These are phyloP conservation scores for Ptilorrhoa leucosticta DNA, from an alignment of 2,113 vertebrate genomes.

Conservation along the genomic window DNA sequence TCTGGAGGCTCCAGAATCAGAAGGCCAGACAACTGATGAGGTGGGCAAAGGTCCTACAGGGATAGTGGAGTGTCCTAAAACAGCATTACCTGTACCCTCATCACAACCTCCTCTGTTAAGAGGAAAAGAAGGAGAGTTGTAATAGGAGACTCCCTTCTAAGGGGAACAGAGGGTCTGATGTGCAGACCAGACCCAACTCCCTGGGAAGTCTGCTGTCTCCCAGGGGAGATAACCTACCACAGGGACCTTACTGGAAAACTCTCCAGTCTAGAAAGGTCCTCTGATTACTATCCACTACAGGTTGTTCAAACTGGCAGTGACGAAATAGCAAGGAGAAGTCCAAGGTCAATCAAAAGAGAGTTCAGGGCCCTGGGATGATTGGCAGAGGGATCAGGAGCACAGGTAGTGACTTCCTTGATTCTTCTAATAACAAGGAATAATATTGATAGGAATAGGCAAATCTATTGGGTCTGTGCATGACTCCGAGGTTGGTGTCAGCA, in stretches of 20 bases:
- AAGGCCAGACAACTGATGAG: too few species aligned
- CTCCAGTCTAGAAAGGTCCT: neutral
- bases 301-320: neutral
- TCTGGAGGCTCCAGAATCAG: neutral
- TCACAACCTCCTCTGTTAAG: neutral
- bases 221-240: neutral
- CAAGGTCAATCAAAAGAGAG: neutral
- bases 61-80: too few species aligned
- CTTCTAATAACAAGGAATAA: neutral
- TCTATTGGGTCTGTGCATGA: neutral
- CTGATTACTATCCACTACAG: too few species aligned
- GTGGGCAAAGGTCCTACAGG: neutral
- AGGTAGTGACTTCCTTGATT: neutral
- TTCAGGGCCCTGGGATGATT: neutral
- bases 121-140: neutral
- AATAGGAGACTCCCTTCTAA: neutral
- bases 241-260: neutral
- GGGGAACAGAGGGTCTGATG: fast-evolving
- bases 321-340: neutral
- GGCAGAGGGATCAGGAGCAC: neutral
- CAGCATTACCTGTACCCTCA: neutral
- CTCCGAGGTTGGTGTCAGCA: fast-evolving
- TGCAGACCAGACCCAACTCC: neutral
- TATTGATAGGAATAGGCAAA: neutral
- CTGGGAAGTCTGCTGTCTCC: neutral